Evolutionary conservation across 2,888 invertebrate species (phyloP).

Genomic region (Heliothis peltigera): DNA sequence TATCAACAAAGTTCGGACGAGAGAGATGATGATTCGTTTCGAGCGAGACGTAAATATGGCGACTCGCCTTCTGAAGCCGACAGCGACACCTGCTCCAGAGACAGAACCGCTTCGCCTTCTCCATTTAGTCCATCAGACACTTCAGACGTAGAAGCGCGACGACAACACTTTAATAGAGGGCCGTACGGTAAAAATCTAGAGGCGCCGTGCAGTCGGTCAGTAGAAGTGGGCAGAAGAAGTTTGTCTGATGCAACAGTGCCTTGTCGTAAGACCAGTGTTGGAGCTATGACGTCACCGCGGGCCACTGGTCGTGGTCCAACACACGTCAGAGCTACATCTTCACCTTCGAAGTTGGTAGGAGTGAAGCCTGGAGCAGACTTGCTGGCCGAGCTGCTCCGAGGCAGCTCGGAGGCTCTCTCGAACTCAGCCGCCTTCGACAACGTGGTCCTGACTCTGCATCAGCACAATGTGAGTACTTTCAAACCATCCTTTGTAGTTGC

Average conservation of each 20-base stretch:
- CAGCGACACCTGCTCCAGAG: slow-evolving; percentile 90
- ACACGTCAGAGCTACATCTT: slow-evolving; percentile 94
- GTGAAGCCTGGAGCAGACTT: slow-evolving; percentile 90
- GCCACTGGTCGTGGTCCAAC: slow-evolving; percentile 86
- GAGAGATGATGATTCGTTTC: slow-evolving; percentile 90
- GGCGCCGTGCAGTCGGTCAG: slow-evolving; percentile 87
- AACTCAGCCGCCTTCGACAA: slow-evolving; percentile 89
- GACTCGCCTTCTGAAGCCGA: slow-evolving; percentile 94
- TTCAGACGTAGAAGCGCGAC: slow-evolving; percentile 84
- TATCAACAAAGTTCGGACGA: slow-evolving; percentile 94
- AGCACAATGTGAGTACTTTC: slow-evolving; percentile 86
- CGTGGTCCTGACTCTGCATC: slow-evolving; percentile 86
- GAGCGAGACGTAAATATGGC: slow-evolving; percentile 81
- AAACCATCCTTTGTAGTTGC: slow-evolving; percentile 64
- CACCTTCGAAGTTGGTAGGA: slow-evolving; percentile 94
- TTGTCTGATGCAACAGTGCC: slow-evolving; percentile 88
- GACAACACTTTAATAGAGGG: slow-evolving; percentile 91
- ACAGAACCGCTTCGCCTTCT: slow-evolving; percentile 90
- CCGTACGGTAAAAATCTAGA: slow-evolving; percentile 90
- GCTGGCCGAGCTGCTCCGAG: slow-evolving; percentile 93
- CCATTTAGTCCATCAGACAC: slow-evolving; percentile 92
- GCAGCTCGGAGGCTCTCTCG: slow-evolving; percentile 94
- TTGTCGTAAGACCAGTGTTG: slow-evolving; percentile 91
- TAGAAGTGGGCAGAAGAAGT: slow-evolving; percentile 88
- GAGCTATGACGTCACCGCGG: slow-evolving; percentile 81